phyloP scores from a whole-genome alignment of 2,888 invertebrate genomes.

The Aquatica leii region DNA sequence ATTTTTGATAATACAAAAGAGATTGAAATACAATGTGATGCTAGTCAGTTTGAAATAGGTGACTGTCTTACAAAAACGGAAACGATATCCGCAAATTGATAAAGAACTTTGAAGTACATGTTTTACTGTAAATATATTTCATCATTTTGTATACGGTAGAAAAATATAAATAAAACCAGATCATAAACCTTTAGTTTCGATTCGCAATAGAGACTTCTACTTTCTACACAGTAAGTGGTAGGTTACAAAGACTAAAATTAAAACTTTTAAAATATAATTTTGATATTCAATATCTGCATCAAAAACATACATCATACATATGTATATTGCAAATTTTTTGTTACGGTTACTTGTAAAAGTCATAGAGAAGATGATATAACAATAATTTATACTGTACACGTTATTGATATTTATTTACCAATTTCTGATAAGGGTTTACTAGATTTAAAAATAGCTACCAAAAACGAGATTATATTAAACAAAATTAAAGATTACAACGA shows the following conservation, averaged over 20 bases:
- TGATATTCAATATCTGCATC: constrained; percentile 37
- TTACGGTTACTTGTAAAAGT: constrained; percentile 18
- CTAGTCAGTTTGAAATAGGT: constrained; percentile 37
- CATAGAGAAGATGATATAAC: constrained; percentile 8
- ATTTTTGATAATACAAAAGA: neutral
- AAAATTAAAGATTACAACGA: constrained; percentile 6
- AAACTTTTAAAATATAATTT: constrained; percentile 42
- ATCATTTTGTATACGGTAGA: constrained; percentile 41
- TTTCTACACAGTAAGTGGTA: constrained; percentile 30
- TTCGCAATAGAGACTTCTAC: constrained; percentile 40
- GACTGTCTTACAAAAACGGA: constrained; percentile 40
- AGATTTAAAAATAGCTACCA: constrained; percentile 14
- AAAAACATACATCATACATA: constrained; percentile 25
- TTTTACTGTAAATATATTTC: constrained; percentile 38
- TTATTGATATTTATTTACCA: neutral
- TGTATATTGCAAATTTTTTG: constrained; percentile 39
- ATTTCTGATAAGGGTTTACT: constrained; percentile 7
- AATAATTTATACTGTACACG: neutral
- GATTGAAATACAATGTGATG: constrained; percentile 11
- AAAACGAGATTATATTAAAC: constrained; percentile 18
- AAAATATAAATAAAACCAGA: constrained; percentile 36
- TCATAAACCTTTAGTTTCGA: constrained; percentile 40
- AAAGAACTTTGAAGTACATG: constrained; percentile 41
- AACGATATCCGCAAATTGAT: constrained; percentile 39
- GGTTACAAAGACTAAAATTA: constrained; percentile 44